Base-by-base conservation (phyloP, 1,140 invertebrate species). In the Eriocheir sinensis region DNA sequence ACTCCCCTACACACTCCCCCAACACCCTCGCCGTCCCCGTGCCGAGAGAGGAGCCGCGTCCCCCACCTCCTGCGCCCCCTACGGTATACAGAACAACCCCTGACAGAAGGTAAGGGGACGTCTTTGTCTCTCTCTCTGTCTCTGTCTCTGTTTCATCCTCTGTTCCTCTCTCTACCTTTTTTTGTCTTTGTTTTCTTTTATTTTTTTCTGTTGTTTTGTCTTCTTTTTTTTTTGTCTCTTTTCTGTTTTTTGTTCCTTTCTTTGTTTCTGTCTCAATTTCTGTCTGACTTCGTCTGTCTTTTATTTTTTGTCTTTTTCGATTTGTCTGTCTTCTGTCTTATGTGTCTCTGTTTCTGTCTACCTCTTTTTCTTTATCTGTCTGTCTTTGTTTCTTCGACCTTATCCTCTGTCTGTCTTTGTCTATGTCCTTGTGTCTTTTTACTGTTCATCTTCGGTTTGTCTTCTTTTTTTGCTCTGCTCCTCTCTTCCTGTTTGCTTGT, bases 21-120 rank as follows among this genome's bases (percentile, higher is more conserved):
- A 30, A 80, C 40, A 53, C 41, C 27, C 91, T 32, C 41, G 80
- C 91, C 9, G 34, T 81, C 8, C 91, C 72, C 32, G 40, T 44
- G 8, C 72, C 36, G 27, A 81, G 83, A 30, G 91, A 92, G 27
- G 80, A 53, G 8, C 80, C 40, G 0, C 91, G 91, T 0, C 91
- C 91, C n/a, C 40, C 27, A 0, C 60, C 60, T 21, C 60, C 60
- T 44, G 44, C 38, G 6, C 12, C 91, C 15, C 91, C 79, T 6
- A 53, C 91, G 34, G 15, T 53, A 40, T 92, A 53, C 80, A 92
- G 41, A 32, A 36, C 30, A 8, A 32, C 36, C 1, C 91, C 91
- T 21, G 91, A 92, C 80, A 85, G 91, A n/a, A 92, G 91, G 91
- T 92, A 90, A n/a, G n/a, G n/a, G n/a, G n/a, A n/a, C n/a, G n/a